Evolutionary conservation across 2,888 invertebrate species (phyloP).

Genomic region (Euphydryas editha): DNA sequence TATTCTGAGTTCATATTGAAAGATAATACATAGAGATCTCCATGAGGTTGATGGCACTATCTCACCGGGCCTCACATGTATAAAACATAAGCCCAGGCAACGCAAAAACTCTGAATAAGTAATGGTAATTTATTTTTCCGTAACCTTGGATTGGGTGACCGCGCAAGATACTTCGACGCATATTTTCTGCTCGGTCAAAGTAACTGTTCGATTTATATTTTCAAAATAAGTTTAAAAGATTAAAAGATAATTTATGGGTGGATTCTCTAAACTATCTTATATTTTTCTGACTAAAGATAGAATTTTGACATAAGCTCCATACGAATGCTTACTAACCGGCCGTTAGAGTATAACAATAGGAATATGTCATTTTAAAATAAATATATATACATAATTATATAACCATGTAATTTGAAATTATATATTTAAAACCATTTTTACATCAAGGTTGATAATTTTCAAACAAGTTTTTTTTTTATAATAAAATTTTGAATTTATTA

Average conservation of each 20-base stretch:
- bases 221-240: neutral
- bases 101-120: conserved; percentile 73
- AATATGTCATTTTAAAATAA: too few species aligned
- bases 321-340: too few species aligned
- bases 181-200: conserved; percentile 32
- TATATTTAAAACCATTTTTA: too few species aligned
- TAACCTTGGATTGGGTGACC: conserved; percentile 76
- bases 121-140: conserved; percentile 69
- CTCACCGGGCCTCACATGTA: conserved; percentile 63
- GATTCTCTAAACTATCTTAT: too few species aligned
- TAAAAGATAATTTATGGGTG: neutral
- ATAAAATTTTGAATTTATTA: too few species aligned
- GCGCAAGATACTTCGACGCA: conserved; percentile 46
- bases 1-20: neutral
- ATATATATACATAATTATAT: too few species aligned
- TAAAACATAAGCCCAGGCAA: conserved; percentile 63
- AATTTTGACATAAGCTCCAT: too few species aligned
- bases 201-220: conserved; percentile 31
- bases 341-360: too few species aligned
- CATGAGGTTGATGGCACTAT: conserved; percentile 70
- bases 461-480: too few species aligned
- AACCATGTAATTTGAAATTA: too few species aligned
- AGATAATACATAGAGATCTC: conserved; percentile 44
- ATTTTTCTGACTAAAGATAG: neutral
- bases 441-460: too few species aligned